Conservation (phyloP, 2,797 vertebrate genomes). For the Thripadectes ignobilis region DNA sequence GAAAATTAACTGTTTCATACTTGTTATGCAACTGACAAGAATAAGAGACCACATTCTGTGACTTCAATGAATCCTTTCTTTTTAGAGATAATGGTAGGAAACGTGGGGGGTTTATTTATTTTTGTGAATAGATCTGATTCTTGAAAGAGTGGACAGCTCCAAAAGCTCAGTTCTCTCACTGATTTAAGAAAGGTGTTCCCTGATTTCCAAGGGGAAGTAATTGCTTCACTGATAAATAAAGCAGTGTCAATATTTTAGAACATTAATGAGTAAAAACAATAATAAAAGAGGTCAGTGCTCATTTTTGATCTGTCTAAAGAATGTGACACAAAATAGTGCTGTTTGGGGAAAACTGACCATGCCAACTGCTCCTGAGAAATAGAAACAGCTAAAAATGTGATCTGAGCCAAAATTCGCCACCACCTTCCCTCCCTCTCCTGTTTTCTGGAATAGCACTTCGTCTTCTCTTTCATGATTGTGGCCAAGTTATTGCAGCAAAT, state of each 20-base stretch:
- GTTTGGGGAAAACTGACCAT: background rate
- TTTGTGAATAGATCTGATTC: background rate
- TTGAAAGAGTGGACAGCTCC: background rate
- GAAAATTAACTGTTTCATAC: constrained; percentile 32
- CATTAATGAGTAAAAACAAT: background rate
- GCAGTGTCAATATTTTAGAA: background rate
- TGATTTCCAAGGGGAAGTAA: constrained; percentile 54
- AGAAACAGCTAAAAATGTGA: background rate
- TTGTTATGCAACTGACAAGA: background rate
- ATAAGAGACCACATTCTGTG: background rate
- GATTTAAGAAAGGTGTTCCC: constrained; percentile 50
- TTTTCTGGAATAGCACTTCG: background rate
- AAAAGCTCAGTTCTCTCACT: constrained; percentile 24
- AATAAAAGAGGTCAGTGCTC: background rate
- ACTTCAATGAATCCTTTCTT: background rate
- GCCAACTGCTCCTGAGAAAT: background rate
- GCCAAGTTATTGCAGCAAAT: background rate
- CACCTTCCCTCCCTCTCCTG: background rate
- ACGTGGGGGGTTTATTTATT: background rate
- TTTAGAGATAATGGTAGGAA: background rate
- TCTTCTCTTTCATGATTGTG: background rate
- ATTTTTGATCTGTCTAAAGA: background rate
- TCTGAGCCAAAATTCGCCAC: background rate
- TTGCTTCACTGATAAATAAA: constrained; percentile 50
- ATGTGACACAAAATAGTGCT: background rate